Evolutionary conservation across 2,113 vertebrate species (phyloP), one percentile per base, ranked within the genome.

Genomic region (Tupaia chinensis): DNA sequence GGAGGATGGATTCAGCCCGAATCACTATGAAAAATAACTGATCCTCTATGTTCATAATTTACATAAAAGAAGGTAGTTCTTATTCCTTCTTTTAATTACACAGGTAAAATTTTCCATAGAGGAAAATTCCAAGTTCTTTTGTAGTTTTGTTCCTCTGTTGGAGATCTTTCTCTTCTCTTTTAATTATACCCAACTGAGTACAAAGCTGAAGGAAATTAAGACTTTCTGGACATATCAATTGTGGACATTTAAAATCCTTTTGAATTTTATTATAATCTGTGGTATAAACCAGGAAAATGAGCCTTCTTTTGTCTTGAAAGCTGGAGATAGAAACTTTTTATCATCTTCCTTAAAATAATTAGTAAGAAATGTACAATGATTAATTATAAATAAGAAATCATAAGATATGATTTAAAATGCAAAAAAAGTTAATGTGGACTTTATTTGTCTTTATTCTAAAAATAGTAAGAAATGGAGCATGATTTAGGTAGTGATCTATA

Each of bases 141-240:
- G 9, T 60, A 32, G 74, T 96, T 87, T 89, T 9, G 91, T 88
- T 82, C 54, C 3, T 78, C 53, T 34, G 5, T 16, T 60, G 9
- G 92, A 72, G 4, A 69, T 69, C 15, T 29, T 93, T 87, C 44
- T 44, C 7, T 65, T 69, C 9, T 53, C 20, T 73, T 34, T 95
- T 79, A 13, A 27, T 94, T 96, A 9, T 89, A 34, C 72, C 69
- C 91, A 32, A 95, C 53, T 85, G 73, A 73, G 11, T 19, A 44
- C 79, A 95, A 63, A 93, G 20, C 29, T 89, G 72, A 89, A 65
- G 53, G 44, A 78, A 91, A 72, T 89, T n/a, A 56, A 93, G 93
- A 72, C 79, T 91, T 73, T 82, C 19, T 4, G 16, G 63, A 65
- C 63, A 78, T 22, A 19, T 14, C 32, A 84, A 23, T 70, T 22